Evolutionary conservation across 2,113 vertebrate species (phyloP).

Genomic region (Planiliza haematocheilus): DNA sequence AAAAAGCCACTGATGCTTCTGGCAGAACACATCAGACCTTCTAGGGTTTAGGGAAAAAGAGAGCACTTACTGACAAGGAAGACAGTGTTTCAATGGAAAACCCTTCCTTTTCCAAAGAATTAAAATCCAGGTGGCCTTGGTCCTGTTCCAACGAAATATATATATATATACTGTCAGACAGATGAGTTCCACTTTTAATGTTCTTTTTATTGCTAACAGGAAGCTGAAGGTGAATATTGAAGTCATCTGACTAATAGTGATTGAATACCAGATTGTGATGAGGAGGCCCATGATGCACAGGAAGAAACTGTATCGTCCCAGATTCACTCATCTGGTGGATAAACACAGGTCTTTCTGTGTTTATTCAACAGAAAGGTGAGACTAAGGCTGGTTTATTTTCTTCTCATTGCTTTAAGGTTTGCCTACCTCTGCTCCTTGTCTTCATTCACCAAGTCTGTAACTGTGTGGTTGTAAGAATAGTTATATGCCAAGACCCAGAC

Average conservation of each 20-base stretch:
- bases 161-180: too few relatives aligned
- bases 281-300: background rate
- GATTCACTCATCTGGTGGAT: background rate
- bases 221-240: background rate
- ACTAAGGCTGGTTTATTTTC: background rate
- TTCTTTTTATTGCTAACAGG: conserved; percentile 27
- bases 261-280: background rate
- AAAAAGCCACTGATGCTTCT: conserved; percentile 8
- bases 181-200: conserved; percentile 1
- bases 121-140: too few relatives aligned
- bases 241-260: conserved; percentile 2
- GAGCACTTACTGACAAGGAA: too few relatives aligned
- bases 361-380: too few relatives aligned
- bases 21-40: background rate
- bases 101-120: too few relatives aligned
- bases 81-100: too few relatives aligned
- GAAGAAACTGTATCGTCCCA: background rate
- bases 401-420: background rate
- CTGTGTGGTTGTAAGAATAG: background rate
- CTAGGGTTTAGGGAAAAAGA: background rate
- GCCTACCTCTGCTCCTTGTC: conserved; percentile 16
- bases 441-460: conserved; percentile 29
- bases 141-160: too few relatives aligned
- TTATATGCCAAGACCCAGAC: conserved; percentile 20
- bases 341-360: background rate